These are phyloP conservation scores for Drosophila arawakana DNA, from an alignment of 1,140 invertebrate species.

Conservation along the genomic window DNA sequence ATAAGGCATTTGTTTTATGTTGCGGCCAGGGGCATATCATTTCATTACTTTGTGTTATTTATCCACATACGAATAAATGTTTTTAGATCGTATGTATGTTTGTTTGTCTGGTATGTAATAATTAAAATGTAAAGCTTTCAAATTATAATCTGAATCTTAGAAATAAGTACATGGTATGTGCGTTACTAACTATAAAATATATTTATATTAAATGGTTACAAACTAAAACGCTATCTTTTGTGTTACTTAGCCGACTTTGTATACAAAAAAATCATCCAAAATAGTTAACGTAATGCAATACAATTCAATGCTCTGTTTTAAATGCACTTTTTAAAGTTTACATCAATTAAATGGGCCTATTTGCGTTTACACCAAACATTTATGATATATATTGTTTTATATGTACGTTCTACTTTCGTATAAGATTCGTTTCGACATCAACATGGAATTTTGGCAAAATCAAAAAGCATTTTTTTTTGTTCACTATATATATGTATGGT, in stretches of 20 bases:
- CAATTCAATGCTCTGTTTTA: constrained; percentile 62
- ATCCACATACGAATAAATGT: constrained; percentile 20
- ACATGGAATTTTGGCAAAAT: constrained; percentile 68
- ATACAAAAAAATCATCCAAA: constrained; percentile 32
- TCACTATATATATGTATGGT: constrained; percentile 1
- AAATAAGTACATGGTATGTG: constrained; percentile 71
- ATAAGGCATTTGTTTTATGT: constrained; percentile 56
- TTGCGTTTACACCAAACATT: constrained; percentile 49
- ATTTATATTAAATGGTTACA: constrained; percentile 28
- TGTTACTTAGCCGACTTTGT: constrained; percentile 4
- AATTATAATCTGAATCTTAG: constrained; percentile 61
- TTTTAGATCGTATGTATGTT: not conserved
- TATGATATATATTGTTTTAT: constrained; percentile 46
- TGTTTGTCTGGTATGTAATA: constrained; percentile 20
- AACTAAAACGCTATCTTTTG: constrained; percentile 49
- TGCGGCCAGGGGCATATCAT: constrained; percentile 42
- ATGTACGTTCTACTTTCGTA: constrained; percentile 40
- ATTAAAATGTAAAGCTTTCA: constrained; percentile 31
- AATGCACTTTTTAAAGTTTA: constrained; percentile 74
- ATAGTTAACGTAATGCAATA: constrained; percentile 38
- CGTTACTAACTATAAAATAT: constrained; percentile 61
- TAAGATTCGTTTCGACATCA: constrained; percentile 58
- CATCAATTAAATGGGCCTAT: constrained; percentile 62
- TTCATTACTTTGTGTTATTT: constrained; percentile 29
- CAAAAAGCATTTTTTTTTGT: constrained; percentile 42